Conservation (phyloP, 2,888 invertebrate species). For the Sphinx pinastri region DNA sequence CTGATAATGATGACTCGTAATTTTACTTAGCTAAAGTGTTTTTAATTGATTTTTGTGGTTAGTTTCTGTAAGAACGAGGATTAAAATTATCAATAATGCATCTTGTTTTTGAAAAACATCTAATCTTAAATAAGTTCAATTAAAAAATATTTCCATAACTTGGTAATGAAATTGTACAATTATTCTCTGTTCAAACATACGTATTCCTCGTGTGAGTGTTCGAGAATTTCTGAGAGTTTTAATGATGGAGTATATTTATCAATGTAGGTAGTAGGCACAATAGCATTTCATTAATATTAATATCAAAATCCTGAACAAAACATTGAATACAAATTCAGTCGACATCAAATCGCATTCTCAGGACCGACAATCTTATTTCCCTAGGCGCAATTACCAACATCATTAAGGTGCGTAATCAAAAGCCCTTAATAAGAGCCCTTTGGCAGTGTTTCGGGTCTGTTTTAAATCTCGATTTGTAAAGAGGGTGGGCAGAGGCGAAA, state of each 20-base stretch:
- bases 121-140: no score
- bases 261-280: no score
- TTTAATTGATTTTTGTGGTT: neutral
- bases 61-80: neutral
- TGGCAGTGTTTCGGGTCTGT: conserved; percentile 17
- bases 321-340: neutral
- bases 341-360: neutral
- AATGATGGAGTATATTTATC: no score
- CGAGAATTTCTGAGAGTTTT: no score
- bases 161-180: no score
- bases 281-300: no score
- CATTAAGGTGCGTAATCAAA: conserved; percentile 24
- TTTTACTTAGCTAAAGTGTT: neutral
- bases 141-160: no score
- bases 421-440: conserved; percentile 19
- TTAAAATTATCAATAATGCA: no score
- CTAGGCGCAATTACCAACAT: conserved; percentile 18
- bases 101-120: no score
- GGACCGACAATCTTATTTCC: conserved; percentile 1
- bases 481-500: conserved; percentile 46
- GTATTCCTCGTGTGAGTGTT: no score
- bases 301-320: neutral
- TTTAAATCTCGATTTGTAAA: conserved; percentile 15
- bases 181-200: no score
- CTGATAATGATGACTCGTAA: neutral